Percentiles rank a stretch among this genome's conserved stretches.
Evolutionary conservation across 2,888 invertebrate species (phyloP).

Genomic region (Eugnorisma glareosa): DNA sequence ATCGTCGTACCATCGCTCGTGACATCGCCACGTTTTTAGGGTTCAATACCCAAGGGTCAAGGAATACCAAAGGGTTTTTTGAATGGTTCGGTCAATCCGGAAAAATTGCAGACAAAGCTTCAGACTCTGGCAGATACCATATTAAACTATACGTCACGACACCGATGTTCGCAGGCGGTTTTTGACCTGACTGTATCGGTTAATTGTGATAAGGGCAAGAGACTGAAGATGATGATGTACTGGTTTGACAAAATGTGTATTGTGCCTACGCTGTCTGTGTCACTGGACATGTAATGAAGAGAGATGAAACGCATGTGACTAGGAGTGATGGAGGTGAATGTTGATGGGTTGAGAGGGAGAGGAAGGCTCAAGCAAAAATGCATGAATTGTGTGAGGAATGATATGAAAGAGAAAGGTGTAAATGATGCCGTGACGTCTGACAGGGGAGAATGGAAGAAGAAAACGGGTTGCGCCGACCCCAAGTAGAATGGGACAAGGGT

Average conservation of each 20-base stretch:
- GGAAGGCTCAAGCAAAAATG: too few relatives aligned
- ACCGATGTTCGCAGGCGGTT: neutral
- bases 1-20: neutral
- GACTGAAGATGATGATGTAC: too few relatives aligned
- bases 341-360: too few relatives aligned
- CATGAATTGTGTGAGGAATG: too few relatives aligned
- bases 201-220: too few relatives aligned
- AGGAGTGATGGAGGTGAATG: too few relatives aligned
- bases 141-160: neutral
- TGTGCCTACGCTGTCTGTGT: neutral
- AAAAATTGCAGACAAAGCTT: neutral
- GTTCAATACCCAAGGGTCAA: neutral
- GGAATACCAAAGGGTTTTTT: neutral
- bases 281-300: neutral
- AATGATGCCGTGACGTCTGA: too few relatives aligned
- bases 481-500: too few relatives aligned
- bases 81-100: neutral
- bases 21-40: conserved; percentile 28
- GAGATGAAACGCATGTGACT: too few relatives aligned
- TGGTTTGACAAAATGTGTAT: neutral
- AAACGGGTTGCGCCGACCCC: too few relatives aligned
- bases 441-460: too few relatives aligned
- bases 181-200: neutral
- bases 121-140: neutral
- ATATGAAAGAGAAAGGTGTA: too few relatives aligned